Evolutionary conservation across 2,888 invertebrate species (phyloP).

Genomic region (Rhagonycha fulva): DNA sequence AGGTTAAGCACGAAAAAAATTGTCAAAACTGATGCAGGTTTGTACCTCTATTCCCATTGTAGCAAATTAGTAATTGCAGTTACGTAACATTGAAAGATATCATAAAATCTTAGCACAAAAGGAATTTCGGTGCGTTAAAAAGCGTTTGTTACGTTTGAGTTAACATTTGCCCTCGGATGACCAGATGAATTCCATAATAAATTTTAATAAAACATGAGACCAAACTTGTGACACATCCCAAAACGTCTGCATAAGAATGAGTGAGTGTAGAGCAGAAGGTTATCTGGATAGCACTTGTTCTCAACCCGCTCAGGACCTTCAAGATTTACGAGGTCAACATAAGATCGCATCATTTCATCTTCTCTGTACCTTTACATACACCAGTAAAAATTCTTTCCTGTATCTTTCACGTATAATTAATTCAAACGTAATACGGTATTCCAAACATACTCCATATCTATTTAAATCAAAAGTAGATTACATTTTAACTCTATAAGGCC

Average conservation of each 20-base stretch:
- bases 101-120: background rate
- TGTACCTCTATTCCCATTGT: background rate
- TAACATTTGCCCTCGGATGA: constrained; percentile 17
- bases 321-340: constrained; percentile 51
- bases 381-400: constrained; percentile 3
- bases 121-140: background rate
- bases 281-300: constrained; percentile 53
- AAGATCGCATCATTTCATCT: constrained; percentile 48
- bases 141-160: constrained; percentile 5
- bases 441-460: background rate
- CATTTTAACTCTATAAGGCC: background rate
- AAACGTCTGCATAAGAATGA: constrained; percentile 50
- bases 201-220: constrained; percentile 33
- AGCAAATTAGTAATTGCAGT: background rate
- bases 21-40: background rate
- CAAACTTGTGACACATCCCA: constrained; percentile 46
- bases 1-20: background rate
- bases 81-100: background rate
- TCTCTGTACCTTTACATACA: background rate
- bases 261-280: constrained; percentile 49
- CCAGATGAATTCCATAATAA: constrained; percentile 25
- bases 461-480: background rate
- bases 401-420: background rate
- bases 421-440: background rate
- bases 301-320: constrained; percentile 46